phyloP scores from a whole-genome alignment of 2,797 vertebrate genomes.

The Podargus strigoides region DNA sequence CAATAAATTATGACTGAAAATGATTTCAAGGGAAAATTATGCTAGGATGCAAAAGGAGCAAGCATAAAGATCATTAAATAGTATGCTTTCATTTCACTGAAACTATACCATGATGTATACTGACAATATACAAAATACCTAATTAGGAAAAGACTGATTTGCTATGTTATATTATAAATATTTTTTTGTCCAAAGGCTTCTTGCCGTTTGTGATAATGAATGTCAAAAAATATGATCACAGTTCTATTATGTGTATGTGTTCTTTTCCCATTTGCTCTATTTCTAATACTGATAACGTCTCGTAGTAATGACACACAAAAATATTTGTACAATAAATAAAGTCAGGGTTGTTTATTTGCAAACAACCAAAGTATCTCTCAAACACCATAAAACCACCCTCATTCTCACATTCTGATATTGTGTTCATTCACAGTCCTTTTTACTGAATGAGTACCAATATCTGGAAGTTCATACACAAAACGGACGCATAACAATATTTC shows the following conservation, averaged over 20 bases:
- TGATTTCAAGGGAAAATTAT: conserved; percentile 30
- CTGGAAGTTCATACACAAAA: not conserved
- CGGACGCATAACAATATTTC: not conserved
- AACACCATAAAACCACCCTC: not conserved
- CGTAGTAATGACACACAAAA: not conserved
- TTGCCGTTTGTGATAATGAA: not conserved
- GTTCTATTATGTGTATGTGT: not conserved
- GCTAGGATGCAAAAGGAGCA: not conserved
- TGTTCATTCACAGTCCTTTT: not conserved
- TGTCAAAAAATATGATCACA: not conserved
- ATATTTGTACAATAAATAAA: not conserved
- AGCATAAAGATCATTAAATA: not conserved
- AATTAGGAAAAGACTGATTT: not conserved
- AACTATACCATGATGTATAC: not conserved
- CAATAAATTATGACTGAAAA: conserved; percentile 50
- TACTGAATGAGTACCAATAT: not conserved
- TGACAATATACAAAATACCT: not conserved
- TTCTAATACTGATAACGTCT: not conserved
- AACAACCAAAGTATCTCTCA: not conserved
- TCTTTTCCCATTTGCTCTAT: not conserved
- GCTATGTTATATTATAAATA: not conserved
- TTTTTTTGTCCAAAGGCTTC: not conserved
- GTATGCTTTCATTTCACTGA: not conserved
- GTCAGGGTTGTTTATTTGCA: not conserved
- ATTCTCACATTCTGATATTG: not conserved